These are phyloP conservation scores for Drosophila ezoana DNA, from an alignment of 2,888 invertebrate genomes.

Conservation along the genomic window DNA sequence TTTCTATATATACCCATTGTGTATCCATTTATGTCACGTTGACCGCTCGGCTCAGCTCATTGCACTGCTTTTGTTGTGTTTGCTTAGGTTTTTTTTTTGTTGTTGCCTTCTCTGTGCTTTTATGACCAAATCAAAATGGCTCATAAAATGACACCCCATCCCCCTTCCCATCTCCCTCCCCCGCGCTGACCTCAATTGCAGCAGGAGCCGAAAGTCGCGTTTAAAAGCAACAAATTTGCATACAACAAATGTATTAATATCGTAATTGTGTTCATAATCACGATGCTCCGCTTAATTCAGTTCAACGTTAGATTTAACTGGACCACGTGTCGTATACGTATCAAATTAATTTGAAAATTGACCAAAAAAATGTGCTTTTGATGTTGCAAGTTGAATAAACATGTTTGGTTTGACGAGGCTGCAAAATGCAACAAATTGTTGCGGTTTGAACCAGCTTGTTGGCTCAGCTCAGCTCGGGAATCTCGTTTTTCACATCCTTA, in stretches of 20 bases:
- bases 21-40: conserved; percentile 36
- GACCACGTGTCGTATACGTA: conserved; percentile 34
- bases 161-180: no score
- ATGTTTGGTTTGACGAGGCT: no score
- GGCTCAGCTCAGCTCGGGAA: no score
- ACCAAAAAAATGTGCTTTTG: no score
- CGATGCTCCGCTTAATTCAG: not conserved
- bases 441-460: no score
- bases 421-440: no score
- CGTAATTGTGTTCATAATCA: conserved; percentile 19
- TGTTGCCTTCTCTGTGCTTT: conserved; percentile 31
- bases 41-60: conserved; percentile 26
- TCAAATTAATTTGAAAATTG: not conserved
- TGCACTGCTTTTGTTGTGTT: conserved; percentile 32
- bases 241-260: conserved; percentile 23
- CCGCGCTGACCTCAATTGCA: conserved; percentile 44
- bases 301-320: not conserved
- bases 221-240: conserved; percentile 19
- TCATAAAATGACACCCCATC: conserved; percentile 21
- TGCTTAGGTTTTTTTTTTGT: conserved; percentile 31
- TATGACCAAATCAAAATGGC: conserved; percentile 46
- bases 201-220: conserved; percentile 4
- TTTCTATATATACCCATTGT: conserved; percentile 16
- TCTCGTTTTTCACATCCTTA: no score
- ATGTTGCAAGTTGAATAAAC: no score